Evolutionary conservation across 2,888 invertebrate species (phyloP).

Genomic region (Microctonus hyperodae): DNA sequence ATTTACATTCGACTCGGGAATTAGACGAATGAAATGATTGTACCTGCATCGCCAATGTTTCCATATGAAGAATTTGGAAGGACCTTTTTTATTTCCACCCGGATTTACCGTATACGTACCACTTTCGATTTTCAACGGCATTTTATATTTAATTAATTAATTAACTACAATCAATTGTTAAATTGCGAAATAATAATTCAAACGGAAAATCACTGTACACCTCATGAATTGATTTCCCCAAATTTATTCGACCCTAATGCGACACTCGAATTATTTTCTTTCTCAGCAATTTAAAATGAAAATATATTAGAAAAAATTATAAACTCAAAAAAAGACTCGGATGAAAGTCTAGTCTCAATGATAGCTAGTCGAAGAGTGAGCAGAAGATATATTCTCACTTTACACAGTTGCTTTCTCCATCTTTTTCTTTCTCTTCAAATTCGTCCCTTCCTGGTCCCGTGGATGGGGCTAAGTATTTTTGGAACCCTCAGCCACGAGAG

Average conservation of each 20-base stretch:
- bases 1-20: too few species aligned
- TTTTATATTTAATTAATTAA: slow-evolving; percentile 36
- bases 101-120: slow-evolving; percentile 59
- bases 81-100: slow-evolving; percentile 50
- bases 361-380: slow-evolving; percentile 54
- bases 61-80: slow-evolving; percentile 58
- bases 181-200: slow-evolving; percentile 11
- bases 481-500: slow-evolving; percentile 33
- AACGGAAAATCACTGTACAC: background rate
- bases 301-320: slow-evolving; percentile 1
- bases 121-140: slow-evolving; percentile 60
- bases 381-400: slow-evolving; percentile 44
- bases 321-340: too few species aligned
- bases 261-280: background rate
- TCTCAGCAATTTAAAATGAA: background rate
- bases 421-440: slow-evolving; percentile 34
- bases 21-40: slow-evolving; percentile 3
- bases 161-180: background rate
- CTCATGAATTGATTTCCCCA: background rate
- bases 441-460: slow-evolving; percentile 33
- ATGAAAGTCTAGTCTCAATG: slow-evolving; percentile 44
- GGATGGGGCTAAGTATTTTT: slow-evolving; percentile 38
- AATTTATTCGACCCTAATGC: background rate
- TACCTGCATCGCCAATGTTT: slow-evolving; percentile 62
- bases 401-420: slow-evolving; percentile 31